Evolutionary conservation across 2,797 vertebrate genomes (phyloP).

Genomic region (Pseudomugil tenellus): DNA sequence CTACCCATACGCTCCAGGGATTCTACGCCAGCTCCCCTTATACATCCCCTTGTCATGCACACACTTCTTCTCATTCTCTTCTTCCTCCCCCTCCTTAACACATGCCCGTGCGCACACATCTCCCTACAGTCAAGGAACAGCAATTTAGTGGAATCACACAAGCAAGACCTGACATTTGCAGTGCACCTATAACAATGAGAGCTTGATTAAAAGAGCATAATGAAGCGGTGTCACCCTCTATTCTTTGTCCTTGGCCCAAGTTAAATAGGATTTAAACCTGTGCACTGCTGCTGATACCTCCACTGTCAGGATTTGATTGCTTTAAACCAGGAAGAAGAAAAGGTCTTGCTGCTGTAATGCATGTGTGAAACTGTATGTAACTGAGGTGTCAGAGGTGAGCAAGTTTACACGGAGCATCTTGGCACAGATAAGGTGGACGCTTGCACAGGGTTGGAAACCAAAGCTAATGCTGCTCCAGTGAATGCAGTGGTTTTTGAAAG

Average conservation of each 20-base stretch:
- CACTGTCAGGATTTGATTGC: conserved; percentile 71
- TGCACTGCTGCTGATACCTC: conserved; percentile 68
- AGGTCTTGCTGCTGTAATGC: conserved; percentile 63
- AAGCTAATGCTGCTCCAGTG: conserved; percentile 48
- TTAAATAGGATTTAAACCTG: conserved; percentile 78
- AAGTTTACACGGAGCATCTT: conserved; percentile 68
- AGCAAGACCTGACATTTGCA: conserved; percentile 75
- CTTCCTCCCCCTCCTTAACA: conserved; percentile 24
- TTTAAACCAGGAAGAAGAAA: conserved; percentile 55
- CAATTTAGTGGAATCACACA: conserved; percentile 72
- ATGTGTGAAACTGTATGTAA: conserved; percentile 46
- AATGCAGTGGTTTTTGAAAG: conserved; percentile 74
- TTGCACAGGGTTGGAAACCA: conserved; percentile 31
- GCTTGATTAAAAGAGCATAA: conserved; percentile 79
- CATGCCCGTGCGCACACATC: conserved; percentile 30
- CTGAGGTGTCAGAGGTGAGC: conserved; percentile 62
- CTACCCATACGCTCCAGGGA: conserved; percentile 72
- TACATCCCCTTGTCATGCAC: conserved; percentile 70
- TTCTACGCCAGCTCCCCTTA: conserved; percentile 73
- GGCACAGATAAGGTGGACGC: conserved; percentile 65
- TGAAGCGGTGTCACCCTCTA: conserved; percentile 67
- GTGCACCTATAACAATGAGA: conserved; percentile 71
- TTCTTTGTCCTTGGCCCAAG: conserved; percentile 70
- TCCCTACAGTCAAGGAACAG: conserved; percentile 66
- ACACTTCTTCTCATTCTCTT: conserved; percentile 41